These are phyloP conservation scores for Caenorhabditis sulstoni DNA, from an alignment of 2,888 invertebrate genomes.

Conservation along the genomic window DNA sequence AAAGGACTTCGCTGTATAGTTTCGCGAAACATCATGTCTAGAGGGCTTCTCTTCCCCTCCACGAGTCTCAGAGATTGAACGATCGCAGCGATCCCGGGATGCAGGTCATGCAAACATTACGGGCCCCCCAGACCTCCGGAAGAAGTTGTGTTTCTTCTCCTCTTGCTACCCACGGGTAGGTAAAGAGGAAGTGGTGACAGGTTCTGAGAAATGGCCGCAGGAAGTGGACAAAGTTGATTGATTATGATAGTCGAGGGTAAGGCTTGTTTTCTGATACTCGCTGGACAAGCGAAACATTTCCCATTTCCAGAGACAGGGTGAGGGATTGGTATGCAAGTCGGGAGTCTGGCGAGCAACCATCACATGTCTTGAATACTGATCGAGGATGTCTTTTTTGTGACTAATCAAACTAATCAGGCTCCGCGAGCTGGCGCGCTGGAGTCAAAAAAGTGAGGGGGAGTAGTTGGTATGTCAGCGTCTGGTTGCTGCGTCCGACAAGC, in stretches of 20 bases:
- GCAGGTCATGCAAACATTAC: constrained; percentile 25
- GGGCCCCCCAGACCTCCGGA: constrained; percentile 4
- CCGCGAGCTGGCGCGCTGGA: too few relatives aligned
- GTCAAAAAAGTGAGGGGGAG: too few relatives aligned
- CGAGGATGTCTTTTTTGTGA: constrained; percentile 33
- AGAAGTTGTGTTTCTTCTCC: constrained; percentile 17
- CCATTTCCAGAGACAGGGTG: constrained; percentile 3
- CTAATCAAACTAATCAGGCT: constrained; percentile 12
- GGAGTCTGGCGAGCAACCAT: neutral
- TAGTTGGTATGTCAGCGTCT: too few relatives aligned
- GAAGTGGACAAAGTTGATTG: constrained; percentile 21
- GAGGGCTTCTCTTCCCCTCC: too few relatives aligned
- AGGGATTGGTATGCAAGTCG: constrained; percentile 50
- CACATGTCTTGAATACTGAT: constrained; percentile 53
- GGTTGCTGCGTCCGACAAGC: too few relatives aligned
- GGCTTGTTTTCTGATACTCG: constrained; percentile 9
- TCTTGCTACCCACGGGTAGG: neutral
- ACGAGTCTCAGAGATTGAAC: constrained; percentile 11
- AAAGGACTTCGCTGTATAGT: neutral
- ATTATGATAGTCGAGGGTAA: neutral
- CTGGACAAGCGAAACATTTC: constrained; percentile 11
- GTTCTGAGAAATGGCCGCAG: constrained; percentile 30
- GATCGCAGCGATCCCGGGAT: constrained; percentile 4
- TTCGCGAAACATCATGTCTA: neutral
- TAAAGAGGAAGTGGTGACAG: neutral